phyloP scores from a whole-genome alignment of 2,888 invertebrate genomes.

The Trachelus tabidus region DNA sequence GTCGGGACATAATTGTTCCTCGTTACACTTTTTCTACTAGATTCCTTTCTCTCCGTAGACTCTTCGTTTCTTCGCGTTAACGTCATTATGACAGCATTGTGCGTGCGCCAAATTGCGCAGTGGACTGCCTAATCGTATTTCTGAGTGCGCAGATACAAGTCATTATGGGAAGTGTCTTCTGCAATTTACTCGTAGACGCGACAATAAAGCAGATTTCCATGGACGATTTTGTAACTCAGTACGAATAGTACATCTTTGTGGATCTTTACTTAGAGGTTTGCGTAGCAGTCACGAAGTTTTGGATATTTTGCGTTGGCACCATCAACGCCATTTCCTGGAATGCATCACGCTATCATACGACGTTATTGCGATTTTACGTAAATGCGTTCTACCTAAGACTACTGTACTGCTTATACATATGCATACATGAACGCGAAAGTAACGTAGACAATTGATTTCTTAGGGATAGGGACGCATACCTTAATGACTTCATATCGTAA shows the following conservation, averaged over 20 bases:
- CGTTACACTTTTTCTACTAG: not conserved
- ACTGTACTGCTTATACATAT: not conserved
- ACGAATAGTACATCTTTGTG: not conserved
- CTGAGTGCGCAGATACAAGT: not conserved
- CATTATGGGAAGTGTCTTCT: not conserved
- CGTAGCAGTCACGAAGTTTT: not conserved
- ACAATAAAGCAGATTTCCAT: not conserved
- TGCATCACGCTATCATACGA: not conserved
- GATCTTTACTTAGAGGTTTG: not conserved
- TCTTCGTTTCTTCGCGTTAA: not conserved
- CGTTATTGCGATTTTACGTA: not conserved
- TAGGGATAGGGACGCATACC: not conserved
- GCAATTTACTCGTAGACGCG: not conserved
- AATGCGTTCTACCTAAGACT: not conserved
- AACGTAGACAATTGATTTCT: not conserved
- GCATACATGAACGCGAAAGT: not conserved
- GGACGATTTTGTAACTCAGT: not conserved
- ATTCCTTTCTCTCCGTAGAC: not conserved
- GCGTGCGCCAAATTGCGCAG: not conserved
- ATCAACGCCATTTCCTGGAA: not conserved
- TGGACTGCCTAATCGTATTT: not conserved
- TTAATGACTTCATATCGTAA: not conserved
- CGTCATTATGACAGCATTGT: not conserved
- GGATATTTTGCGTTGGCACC: not conserved
- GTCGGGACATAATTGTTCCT: not conserved